These are phyloP conservation scores for Apocheima hispidaria DNA, from an alignment of 2,888 invertebrate species.

Conservation along the genomic window DNA sequence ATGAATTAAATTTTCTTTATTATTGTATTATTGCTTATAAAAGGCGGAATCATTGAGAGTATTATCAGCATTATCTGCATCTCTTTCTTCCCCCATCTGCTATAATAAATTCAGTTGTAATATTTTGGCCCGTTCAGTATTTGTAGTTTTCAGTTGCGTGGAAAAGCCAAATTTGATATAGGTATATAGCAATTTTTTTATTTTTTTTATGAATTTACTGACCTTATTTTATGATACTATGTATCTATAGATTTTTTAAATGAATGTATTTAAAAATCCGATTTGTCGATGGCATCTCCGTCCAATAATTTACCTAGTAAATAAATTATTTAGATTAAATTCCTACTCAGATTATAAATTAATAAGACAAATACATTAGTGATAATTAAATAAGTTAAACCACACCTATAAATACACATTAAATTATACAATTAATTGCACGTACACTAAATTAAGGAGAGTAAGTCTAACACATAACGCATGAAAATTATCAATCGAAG, in stretches of 20 bases:
- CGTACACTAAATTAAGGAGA: constrained; percentile 79
- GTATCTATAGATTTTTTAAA: constrained; percentile 1
- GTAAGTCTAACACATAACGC: constrained; percentile 71
- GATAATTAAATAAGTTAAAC: constrained; percentile 67
- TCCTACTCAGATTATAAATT: constrained; percentile 48
- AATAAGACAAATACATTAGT: constrained; percentile 41
- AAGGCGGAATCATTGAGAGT: constrained; percentile 39
- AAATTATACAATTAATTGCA: constrained; percentile 79
- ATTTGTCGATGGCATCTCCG: constrained; percentile 50
- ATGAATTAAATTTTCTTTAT: constrained; percentile 30
- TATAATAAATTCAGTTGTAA: constrained; percentile 30
- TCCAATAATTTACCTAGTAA: constrained; percentile 81
- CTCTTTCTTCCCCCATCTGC: constrained; percentile 37
- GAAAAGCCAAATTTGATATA: constrained; percentile 4
- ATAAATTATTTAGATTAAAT: constrained; percentile 69
- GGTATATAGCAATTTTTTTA: constrained; percentile 5
- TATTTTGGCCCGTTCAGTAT: constrained; percentile 9
- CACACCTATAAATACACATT: constrained; percentile 74
- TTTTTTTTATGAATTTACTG: constrained; percentile 22
- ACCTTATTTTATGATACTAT: constrained; percentile 33
- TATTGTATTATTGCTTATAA: constrained; percentile 42
- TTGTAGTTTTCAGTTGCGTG: not conserved
- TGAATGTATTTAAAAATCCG: constrained; percentile 13
- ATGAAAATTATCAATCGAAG: constrained; percentile 68
- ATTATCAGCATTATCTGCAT: constrained; percentile 19